Conservation (phyloP, 2,113 vertebrate species). For the Pterophyllum scalare region DNA sequence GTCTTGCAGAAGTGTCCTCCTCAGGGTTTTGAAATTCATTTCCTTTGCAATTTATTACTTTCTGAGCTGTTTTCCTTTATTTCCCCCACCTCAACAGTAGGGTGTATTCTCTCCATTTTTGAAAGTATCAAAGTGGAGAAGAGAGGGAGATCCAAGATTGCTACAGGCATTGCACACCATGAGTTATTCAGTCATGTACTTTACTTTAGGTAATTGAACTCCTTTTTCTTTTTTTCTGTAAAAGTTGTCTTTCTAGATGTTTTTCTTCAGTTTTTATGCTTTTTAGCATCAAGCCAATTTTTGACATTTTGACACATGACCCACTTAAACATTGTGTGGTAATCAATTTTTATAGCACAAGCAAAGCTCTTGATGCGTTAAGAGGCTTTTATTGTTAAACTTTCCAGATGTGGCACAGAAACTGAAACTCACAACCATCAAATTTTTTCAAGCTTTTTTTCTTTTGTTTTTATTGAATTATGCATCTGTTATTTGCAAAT, state of each 20-base stretch:
- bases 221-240: not conserved
- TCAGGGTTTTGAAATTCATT: conserved; percentile 76
- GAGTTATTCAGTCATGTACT: conserved; percentile 10
- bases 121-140: conserved; percentile 48
- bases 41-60: conserved; percentile 74
- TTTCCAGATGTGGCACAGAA: conserved; percentile 16
- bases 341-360: not conserved
- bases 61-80: conserved; percentile 67
- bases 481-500: not conserved
- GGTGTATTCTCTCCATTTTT: conserved; percentile 41
- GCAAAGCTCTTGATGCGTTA: not conserved
- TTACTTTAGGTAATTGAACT: conserved; percentile 8
- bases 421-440: not conserved
- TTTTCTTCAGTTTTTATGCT: not conserved
- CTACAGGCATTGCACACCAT: conserved; percentile 14
- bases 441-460: not conserved
- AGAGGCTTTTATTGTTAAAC: conserved; percentile 1
- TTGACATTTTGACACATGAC: conserved; percentile 1
- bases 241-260: not conserved
- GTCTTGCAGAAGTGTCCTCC: conserved; percentile 68
- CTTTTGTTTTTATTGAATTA: not conserved
- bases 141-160: conserved; percentile 41
- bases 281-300: conserved; percentile 23
- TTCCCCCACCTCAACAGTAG: conserved; percentile 49
- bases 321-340: not conserved